A percentile compares a stretch with the other conserved stretches of the same genome.
Evolutionary conservation across 2,888 invertebrate species (phyloP).

Genomic region (Meliscaeva auricollis): DNA sequence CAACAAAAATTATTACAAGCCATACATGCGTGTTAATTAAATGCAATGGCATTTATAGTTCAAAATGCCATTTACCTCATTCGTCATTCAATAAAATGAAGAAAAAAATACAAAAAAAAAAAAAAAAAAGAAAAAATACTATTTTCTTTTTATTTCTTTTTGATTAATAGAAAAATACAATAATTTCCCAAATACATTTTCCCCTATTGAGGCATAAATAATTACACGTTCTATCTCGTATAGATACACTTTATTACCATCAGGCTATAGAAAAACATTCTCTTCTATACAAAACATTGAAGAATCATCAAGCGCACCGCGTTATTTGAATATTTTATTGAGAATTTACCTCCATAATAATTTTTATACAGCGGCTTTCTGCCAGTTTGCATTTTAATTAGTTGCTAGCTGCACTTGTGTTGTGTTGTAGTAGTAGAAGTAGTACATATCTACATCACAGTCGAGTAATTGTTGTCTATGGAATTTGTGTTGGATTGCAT

Average conservation of each 20-base stretch:
- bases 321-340: conserved; percentile 39
- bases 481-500: conserved; percentile 48
- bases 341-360: conserved; percentile 51
- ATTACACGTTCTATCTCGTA: conserved; percentile 5
- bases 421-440: not conserved
- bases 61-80: too few species aligned
- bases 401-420: not conserved
- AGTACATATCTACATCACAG: not conserved
- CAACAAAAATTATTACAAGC: too few species aligned
- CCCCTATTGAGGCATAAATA: conserved; percentile 32
- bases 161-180: conserved; percentile 8
- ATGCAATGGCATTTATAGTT: too few species aligned
- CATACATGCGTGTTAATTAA: too few species aligned
- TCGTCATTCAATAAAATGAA: too few species aligned
- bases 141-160: not conserved
- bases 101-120: too few species aligned
- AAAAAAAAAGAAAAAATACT: too few species aligned
- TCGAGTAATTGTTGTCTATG: conserved; percentile 47
- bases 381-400: conserved; percentile 56
- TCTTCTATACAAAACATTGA: not conserved
- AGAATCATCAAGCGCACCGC: not conserved
- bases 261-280: not conserved
- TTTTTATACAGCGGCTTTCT: conserved; percentile 17
- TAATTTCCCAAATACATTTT: conserved; percentile 19
- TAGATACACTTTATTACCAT: not conserved